Evolutionary conservation across 64 coral and sea anemone genomes (phyloP), one percentile per base, ranked within the genome.

Genomic region (Porites lutea): DNA sequence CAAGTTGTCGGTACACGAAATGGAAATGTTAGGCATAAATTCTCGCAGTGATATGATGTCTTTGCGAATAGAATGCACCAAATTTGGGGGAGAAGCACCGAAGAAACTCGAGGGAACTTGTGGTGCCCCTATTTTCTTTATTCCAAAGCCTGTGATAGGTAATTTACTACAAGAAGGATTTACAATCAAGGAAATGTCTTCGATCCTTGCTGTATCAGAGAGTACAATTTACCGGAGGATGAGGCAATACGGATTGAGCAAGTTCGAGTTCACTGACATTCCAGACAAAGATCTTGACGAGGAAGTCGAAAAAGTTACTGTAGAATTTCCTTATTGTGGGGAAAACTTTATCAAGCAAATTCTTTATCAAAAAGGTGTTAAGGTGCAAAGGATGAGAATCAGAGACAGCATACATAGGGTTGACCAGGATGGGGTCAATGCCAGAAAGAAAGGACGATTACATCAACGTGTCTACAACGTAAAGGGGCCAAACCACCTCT

Each of bases 381-480:
- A 65, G 21, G 59, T 83, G 14, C 80, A 65, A 45, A 64, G 80
- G n/a, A 65, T 68, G 59, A 44, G 80, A 66, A 16, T 83, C 13
- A 83, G 80, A 68, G 80, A 83, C 37, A 83, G 80, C 59, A 65
- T 83, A 63, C 55, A 82, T 63, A 82, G 79, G 45, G 79, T 82
- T 37, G 79, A 82, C 45, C n/a, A 48, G 10, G 27, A 44, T 2
- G 79, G 79, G 8, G 54, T 82, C 52, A 54, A 94, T 59, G 77
- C 37, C 12, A 51, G 84, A 87, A 93, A 61, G 9, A 93, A 93
- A 69, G 57, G 86, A 55, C 23, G 86, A 72, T 70, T 94, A 19
- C 88, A 89, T 75, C 22, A 78, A 65, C 67, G 67, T 48, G 92
- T 89, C 61, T 94, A 94, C 60, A 78, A 94, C 75, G 92, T 94